Percentiles rank a stretch among this genome's conserved stretches.
Evolutionary conservation across 2,888 invertebrate genomes (phyloP).

Genomic region (Strigamia maritima): DNA sequence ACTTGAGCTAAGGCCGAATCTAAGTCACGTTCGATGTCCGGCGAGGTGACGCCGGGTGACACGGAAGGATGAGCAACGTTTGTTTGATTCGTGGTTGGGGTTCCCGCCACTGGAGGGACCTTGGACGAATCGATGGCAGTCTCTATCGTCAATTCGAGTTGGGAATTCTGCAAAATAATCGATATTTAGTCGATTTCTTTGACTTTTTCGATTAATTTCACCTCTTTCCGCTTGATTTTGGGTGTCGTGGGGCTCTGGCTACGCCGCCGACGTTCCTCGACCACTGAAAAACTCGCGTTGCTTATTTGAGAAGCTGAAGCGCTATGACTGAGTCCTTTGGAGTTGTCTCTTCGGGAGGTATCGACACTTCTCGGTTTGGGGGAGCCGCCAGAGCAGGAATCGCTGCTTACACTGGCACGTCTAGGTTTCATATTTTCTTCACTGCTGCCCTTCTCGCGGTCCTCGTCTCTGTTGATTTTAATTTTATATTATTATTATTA

Average conservation of each 20-base stretch:
- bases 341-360: neutral
- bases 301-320: slow-evolving; percentile 41
- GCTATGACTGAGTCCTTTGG: slow-evolving; percentile 39
- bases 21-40: slow-evolving; percentile 48
- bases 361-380: neutral
- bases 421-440: slow-evolving; percentile 52
- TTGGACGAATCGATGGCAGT: neutral
- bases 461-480: slow-evolving; percentile 59
- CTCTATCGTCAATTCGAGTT: neutral
- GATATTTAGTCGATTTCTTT: neutral
- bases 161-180: neutral
- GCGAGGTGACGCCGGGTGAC: neutral
- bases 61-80: neutral
- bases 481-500: neutral
- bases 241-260: slow-evolving; percentile 35
- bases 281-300: neutral
- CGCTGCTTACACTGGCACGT: slow-evolving; percentile 42
- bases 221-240: neutral
- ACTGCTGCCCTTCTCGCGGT: slow-evolving; percentile 61
- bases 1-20: slow-evolving; percentile 53
- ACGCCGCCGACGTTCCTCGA: neutral
- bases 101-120: neutral
- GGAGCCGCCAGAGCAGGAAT: slow-evolving; percentile 30
- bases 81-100: neutral
- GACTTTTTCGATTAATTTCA: neutral